Evolutionary conservation across 2,797 vertebrate species (phyloP), one percentile per base, ranked within the genome.

Genomic region (Heliangelus exortis): DNA sequence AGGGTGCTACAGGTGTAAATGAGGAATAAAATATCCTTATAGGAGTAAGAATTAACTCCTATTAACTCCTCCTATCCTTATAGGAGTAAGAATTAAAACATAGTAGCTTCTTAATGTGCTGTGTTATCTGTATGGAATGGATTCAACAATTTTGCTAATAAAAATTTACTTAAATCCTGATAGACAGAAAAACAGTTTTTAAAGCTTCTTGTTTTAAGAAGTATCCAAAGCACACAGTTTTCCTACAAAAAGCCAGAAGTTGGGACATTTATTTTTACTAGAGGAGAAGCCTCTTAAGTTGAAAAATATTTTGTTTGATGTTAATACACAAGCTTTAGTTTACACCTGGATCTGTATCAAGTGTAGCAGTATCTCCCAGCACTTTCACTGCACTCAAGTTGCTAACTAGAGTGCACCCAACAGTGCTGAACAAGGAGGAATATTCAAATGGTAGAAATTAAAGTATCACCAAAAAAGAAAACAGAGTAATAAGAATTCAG

Each of bases 81-180:
- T 9, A 69, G 36, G 31, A 84, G 61, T 29, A 65, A 53, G 47
- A 89, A 88, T 76, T 77, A 82, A 93, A 92, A 73, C 58, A 39
- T 3, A 63, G 50, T 43, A 39, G 20, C 29, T 92, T 88, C 80
- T 88, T 65, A 68, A 63, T 59, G 31, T 18, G 34, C 36, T 36
- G 8, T 62, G 78, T 79, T 59, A 79, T 48, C 66, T 84, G 67
- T 76, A 45, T 23, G n/a, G 78, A 89, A 93, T 31, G 23, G 51
- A 65, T 39, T 63, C 3, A 58, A 23, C 41, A 84, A 31, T 61
- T 94, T 71, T 48, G 36, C 57, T 86, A 53, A 53, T 89, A 91
- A 61, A 69, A 77, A 84, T 36, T 63, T 15, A 67, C 85, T 89
- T 81, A 95, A 97, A 91, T 65, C 58, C 29, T 10, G 15, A 7